phyloP scores from a whole-genome alignment of 1,140 invertebrate species.

The Hycleus phaleratus region DNA sequence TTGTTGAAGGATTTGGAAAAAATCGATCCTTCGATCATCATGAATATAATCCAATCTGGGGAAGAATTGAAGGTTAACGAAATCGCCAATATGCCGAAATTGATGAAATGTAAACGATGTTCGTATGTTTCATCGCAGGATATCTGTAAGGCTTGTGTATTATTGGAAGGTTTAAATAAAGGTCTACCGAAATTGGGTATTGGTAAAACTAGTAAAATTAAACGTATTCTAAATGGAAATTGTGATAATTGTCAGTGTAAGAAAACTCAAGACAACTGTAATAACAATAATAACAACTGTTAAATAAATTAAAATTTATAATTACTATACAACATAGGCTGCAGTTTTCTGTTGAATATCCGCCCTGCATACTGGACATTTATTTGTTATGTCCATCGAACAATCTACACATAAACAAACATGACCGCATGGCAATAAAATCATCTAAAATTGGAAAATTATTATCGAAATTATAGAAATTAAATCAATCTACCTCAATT shows the following conservation, averaged over 20 bases:
- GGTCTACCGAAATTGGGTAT: conserved; percentile 82
- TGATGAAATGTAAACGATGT: conserved; percentile 77
- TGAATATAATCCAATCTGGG: conserved; percentile 97
- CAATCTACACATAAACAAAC: conserved; percentile 79
- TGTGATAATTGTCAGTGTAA: conserved; percentile 1
- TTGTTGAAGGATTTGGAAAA: conserved; percentile 95
- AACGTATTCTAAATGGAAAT: conserved; percentile 47
- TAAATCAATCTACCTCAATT: conserved; percentile 48
- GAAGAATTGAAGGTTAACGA: conserved; percentile 81
- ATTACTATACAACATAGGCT: conserved; percentile 57
- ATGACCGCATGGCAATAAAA: conserved; percentile 74
- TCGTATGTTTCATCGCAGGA: conserved; percentile 93
- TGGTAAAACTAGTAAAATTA: conserved; percentile 74
- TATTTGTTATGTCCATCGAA: conserved; percentile 54
- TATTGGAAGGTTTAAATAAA: conserved; percentile 92
- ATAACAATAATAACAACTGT: conserved; percentile 2
- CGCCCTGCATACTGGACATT: conserved; percentile 66
- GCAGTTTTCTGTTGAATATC: conserved; percentile 55
- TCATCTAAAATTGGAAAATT: conserved; percentile 50
- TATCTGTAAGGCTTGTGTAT: conserved; percentile 93
- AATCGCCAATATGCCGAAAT: conserved; percentile 69
- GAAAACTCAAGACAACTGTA: conserved; percentile 7
- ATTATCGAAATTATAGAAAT: background rate
- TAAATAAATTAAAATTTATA: conserved; percentile 3
- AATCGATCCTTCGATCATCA: conserved; percentile 85